Evolutionary conservation across 2,113 vertebrate genomes (phyloP), one percentile per base, ranked within the genome.

Genomic region (Limanda limanda): DNA sequence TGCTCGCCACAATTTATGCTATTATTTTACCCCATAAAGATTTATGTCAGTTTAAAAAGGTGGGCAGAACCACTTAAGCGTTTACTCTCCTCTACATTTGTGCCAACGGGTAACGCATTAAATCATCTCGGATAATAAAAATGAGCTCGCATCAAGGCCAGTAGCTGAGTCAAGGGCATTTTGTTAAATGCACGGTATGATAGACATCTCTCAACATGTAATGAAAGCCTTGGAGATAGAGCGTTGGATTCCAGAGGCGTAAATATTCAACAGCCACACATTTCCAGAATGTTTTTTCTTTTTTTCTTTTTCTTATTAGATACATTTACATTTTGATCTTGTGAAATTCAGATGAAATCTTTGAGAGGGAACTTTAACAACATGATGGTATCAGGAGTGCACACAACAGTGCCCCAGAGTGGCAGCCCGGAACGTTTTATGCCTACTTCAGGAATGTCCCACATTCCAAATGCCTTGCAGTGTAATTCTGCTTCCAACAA

Each of bases 21-120:
- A 31, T 75, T 48, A 60, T 76, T 88, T 84, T 66, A 72, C 68
- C 77, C 79, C 68, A 57, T 79, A 31, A 74, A 84, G 81, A 85
- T 89, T 84, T 68, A 89, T 82, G 71, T 71, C 55, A n/a, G 25
- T 24, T 58, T 88, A 60, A 76, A 51, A 81, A 74, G 84, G 64
- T 83, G 76, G 76, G 67, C 66, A 74, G 55, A 73, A 21, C 4
- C 14, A 61, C n/a, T 74, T 80, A 20, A 61, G 59, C 40, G 47
- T 86, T 76, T 77, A 61, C 60, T 67, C 59, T 71, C 27, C 65
- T 72, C 82, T 72, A 35, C 51, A 45, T 88, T 68, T 75, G 60
- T 59, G 31, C 64, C 71, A 81, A 61, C 57, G 68, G 47, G 60
- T 24, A 63, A 57, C 55, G 45, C 52, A 56, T 42, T 81, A 82